Evolutionary conservation across 2,888 invertebrate genomes (phyloP), one percentile per base, ranked within the genome.

Genomic region (Amblyjoppa proteus): DNA sequence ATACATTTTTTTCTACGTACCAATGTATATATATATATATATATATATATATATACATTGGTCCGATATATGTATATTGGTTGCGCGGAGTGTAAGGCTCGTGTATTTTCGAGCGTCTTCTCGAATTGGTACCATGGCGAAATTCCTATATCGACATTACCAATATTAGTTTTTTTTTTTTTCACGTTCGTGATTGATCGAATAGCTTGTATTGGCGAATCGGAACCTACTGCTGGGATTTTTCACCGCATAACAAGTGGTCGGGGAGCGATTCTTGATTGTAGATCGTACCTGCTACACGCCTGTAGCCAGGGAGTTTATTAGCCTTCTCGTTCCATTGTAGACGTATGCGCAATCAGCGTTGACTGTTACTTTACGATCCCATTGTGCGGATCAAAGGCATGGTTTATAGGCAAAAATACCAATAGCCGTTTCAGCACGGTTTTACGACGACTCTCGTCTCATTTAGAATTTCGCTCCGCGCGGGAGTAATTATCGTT

Each of bases 181-280:
- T 66, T 51, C 79, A n/a, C 28, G 45, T 51, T 68, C 68, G 13
- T 85, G 82, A 85, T 85, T 79, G 85, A 85, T 88, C 71, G 66
- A 53, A 80, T 70, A 81, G 75, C 84, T 87, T 81, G 81, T 86
- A 51, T 70, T 69, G 71, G 34, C 76, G 71, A 86, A 79, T 83
- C 85, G 2, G 41, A 45, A 56, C 11, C 1, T 66, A 56, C 34
- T 61, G 51, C 51, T 13, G 13, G 9, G 51, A 45, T 74, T 73
- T 61, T 61, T 34, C 61, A 64, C 2, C 31, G 61, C 4, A 16
- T 61, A 64, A 64, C 61, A 31, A 34, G 61, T 34, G 25, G 45
- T 28, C 25, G 25, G 7, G 16, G 45, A 34, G 31, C n/a, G 34
- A 34, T 64, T 64, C 58, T 45, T 11, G 45, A 74, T 61, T 74